A percentile compares a stretch with the other conserved stretches of the same genome.
Conservation (phyloP, 2,888 invertebrate species). For the Aphrophora alni region DNA sequence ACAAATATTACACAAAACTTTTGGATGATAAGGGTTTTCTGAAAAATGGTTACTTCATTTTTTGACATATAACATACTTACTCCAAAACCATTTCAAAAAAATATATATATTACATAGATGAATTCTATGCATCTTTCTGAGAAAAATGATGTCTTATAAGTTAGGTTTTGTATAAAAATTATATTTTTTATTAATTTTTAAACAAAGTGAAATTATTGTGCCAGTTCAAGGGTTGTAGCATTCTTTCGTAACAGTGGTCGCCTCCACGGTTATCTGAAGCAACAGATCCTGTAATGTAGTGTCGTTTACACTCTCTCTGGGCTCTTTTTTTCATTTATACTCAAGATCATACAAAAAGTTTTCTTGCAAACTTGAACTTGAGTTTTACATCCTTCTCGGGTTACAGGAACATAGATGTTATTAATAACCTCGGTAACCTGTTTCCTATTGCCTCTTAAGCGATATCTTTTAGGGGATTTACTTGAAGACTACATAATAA, state of each 20-base stretch:
- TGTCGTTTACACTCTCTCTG: slow-evolving; percentile 12
- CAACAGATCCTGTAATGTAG: background rate
- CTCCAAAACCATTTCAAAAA: no score
- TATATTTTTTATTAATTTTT: no score
- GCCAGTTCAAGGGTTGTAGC: no score
- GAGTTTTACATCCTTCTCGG: background rate
- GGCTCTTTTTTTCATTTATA: slow-evolving; percentile 2
- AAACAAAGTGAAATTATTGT: no score
- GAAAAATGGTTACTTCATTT: no score
- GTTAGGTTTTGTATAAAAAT: no score
- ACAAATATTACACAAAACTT: no score
- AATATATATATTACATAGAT: no score
- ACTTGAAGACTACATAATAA: background rate
- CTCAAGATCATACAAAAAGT: background rate
- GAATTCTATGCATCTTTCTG: no score
- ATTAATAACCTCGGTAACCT: background rate
- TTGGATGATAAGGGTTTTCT: no score
- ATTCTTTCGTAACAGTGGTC: background rate
- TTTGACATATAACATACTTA: no score
- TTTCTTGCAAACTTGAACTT: slow-evolving; percentile 19
- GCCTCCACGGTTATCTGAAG: background rate
- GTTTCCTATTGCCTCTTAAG: background rate
- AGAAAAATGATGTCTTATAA: no score
- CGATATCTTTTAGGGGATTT: slow-evolving; percentile 6
- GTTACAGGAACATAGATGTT: background rate